phyloP scores from a whole-genome alignment of 2,888 invertebrate species.

The Phymatocera aterrima region DNA sequence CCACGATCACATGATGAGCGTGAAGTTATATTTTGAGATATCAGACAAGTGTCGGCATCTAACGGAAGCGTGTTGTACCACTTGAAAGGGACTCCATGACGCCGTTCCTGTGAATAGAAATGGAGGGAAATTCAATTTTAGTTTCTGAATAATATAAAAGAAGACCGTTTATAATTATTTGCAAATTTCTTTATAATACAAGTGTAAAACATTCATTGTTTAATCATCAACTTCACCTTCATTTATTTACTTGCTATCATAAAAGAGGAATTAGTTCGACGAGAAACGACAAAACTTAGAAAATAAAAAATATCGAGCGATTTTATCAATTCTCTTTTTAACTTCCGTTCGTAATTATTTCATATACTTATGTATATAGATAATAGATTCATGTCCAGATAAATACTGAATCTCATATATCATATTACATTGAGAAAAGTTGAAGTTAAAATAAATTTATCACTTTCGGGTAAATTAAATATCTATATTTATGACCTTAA shows the following conservation, averaged over 20 bases:
- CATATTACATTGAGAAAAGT: constrained; percentile 44
- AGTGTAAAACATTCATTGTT: constrained; percentile 66
- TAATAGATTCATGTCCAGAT: constrained; percentile 26
- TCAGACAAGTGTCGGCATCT: constrained; percentile 12
- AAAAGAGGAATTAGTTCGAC: constrained; percentile 54
- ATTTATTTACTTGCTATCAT: constrained; percentile 52
- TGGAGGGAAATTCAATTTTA: constrained; percentile 33
- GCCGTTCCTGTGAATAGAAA: neutral
- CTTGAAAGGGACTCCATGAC: neutral
- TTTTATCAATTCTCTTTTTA: neutral
- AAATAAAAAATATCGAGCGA: constrained; percentile 42
- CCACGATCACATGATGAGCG: neutral
- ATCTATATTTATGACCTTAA: constrained; percentile 12
- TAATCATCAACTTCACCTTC: constrained; percentile 55
- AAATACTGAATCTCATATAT: constrained; percentile 53
- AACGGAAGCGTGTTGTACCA: constrained; percentile 2
- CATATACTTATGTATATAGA: neutral
- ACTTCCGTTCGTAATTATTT: neutral
- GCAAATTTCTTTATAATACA: constrained; percentile 62
- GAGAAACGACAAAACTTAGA: constrained; percentile 46
- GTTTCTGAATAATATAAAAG: constrained; percentile 51
- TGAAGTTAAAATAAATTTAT: constrained; percentile 16
- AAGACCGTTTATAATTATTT: constrained; percentile 61
- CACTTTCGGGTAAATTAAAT: constrained; percentile 50
- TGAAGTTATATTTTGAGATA: neutral